These are phyloP conservation scores for Stenchaetothrips biformis DNA, from an alignment of 2,888 invertebrate species.

Conservation along the genomic window DNA sequence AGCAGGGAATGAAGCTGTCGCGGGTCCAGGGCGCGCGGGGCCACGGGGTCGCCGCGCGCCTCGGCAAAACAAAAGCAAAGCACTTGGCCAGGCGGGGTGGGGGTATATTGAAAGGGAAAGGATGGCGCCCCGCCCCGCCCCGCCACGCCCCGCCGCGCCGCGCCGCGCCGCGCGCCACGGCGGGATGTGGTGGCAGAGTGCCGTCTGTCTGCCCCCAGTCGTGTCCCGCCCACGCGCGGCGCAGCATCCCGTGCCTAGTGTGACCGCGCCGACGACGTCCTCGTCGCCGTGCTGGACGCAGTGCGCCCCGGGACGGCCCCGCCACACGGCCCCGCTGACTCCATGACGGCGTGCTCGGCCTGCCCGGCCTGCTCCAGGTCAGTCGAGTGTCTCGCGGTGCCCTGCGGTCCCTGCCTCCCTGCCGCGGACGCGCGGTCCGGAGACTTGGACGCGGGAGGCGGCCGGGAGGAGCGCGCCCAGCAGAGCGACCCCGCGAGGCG, in stretches of 20 bases:
- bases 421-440: too few relatives aligned
- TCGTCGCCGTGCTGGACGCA: too few relatives aligned
- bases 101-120: neutral
- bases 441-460: neutral
- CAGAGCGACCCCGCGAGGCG: too few relatives aligned
- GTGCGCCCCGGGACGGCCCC: too few relatives aligned
- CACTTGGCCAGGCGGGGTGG: neutral
- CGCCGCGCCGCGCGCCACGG: neutral
- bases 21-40: neutral
- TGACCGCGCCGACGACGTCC: too few relatives aligned
- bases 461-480: too few relatives aligned
- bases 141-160: neutral
- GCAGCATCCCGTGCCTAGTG: too few relatives aligned
- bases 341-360: neutral
- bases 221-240: too few relatives aligned
- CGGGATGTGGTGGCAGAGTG: neutral
- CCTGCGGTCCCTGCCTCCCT: too few relatives aligned
- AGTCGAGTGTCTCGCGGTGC: too few relatives aligned
- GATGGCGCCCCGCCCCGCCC: neutral
- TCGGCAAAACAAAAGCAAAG: constrained; percentile 1
- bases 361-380: too few relatives aligned
- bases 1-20: neutral
- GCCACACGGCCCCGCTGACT: neutral
- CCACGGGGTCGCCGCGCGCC: neutral
- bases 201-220: too few relatives aligned